Percentiles rank a stretch among this genome's conserved stretches.
Conservation (phyloP, 2,797 vertebrate genomes). For the Allochrocebus solatus region DNA sequence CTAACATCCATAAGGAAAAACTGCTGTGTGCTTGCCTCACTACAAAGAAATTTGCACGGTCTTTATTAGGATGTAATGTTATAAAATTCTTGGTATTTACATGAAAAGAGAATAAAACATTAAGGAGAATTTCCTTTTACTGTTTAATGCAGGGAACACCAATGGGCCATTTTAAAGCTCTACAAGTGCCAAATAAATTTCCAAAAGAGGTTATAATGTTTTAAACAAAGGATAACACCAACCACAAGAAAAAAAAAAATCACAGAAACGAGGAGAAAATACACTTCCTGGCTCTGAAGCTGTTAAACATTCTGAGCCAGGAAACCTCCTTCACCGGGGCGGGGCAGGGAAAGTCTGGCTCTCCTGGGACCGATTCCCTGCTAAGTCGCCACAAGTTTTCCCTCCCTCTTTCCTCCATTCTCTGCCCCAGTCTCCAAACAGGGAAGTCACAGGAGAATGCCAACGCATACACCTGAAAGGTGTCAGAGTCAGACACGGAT, state of each 20-base stretch:
- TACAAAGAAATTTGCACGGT: not conserved
- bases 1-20: not conserved
- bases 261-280: not conserved
- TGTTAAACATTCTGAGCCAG: constrained; percentile 59
- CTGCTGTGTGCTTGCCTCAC: not conserved
- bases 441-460: not conserved
- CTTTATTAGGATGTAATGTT: not conserved
- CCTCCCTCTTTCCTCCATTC: not conserved
- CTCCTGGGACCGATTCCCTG: constrained; percentile 33
- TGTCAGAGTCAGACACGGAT: not conserved
- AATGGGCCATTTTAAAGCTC: not conserved
- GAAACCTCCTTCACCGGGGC: constrained; percentile 49
- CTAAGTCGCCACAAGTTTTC: constrained; percentile 25
- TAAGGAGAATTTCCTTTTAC: constrained; percentile 24
- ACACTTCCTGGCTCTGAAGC: constrained; percentile 41
- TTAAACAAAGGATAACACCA: constrained; percentile 45
- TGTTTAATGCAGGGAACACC: not conserved
- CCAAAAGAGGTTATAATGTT: not conserved
- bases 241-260: not conserved
- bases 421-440: not conserved
- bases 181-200: not conserved
- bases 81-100: not conserved
- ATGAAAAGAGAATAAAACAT: not conserved
- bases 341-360: not conserved
- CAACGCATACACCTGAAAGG: not conserved